phyloP scores from a whole-genome alignment of 1,140 invertebrate species.

The Bilobella aurantiaca region DNA sequence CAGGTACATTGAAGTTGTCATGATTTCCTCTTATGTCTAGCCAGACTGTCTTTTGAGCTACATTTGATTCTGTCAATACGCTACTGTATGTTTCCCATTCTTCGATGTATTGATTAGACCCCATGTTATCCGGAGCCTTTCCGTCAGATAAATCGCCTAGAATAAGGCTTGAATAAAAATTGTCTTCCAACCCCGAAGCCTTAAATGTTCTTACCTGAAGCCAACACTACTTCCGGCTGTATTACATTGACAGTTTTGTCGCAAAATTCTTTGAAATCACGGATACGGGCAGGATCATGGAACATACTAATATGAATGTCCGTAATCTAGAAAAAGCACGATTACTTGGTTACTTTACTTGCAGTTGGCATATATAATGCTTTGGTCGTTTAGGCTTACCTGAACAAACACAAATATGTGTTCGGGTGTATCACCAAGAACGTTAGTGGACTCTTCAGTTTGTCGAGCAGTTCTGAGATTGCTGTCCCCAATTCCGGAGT shows the following conservation, averaged over 20 bases:
- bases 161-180: conserved; percentile 19
- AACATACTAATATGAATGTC: conserved; percentile 85
- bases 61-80: conserved; percentile 56
- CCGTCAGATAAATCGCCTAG: conserved; percentile 81
- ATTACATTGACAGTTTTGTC: conserved; percentile 60
- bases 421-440: too few relatives aligned
- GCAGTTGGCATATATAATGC: too few relatives aligned
- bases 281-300: conserved; percentile 59
- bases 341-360: conserved; percentile 19
- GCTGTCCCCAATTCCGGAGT: too few relatives aligned
- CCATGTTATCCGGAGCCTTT: conserved; percentile 63
- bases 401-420: conserved; percentile 67
- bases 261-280: conserved; percentile 71
- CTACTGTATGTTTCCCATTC: conserved; percentile 77
- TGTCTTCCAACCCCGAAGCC: too few relatives aligned
- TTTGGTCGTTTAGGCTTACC: too few relatives aligned
- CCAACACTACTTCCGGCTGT: conserved; percentile 67
- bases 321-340: conserved; percentile 55
- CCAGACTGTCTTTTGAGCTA: conserved; percentile 64
- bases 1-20: conserved; percentile 81
- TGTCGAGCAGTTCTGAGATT: too few relatives aligned
- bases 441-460: too few relatives aligned
- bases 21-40: conserved; percentile 90
- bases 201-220: conserved; percentile 50
- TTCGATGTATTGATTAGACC: conserved; percentile 66